Conservation (phyloP, 2,797 vertebrate genomes). For the Kryptopterus vitreolus region DNA sequence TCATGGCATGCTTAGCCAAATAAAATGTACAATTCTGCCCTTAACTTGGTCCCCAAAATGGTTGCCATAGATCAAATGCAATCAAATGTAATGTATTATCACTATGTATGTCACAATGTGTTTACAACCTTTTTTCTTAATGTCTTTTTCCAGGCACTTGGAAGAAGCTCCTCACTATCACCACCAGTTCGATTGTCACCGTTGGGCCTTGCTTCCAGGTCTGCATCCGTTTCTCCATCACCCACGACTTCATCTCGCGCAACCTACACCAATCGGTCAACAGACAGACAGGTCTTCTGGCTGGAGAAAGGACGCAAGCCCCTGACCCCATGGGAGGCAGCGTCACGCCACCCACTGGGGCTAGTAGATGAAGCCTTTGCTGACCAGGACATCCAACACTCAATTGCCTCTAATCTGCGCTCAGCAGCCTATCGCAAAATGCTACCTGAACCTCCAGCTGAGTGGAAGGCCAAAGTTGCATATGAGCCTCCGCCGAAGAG, state of each 20-base stretch:
- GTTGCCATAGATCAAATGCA: background rate
- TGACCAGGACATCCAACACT: conserved; percentile 81
- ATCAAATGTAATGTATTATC: background rate
- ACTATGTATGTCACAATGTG: background rate
- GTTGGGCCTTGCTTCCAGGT: conserved; percentile 63
- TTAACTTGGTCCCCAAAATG: background rate
- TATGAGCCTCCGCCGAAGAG: conserved; percentile 59
- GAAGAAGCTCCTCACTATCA: conserved; percentile 79
- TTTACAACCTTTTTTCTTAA: background rate
- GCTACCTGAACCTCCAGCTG: conserved; percentile 76
- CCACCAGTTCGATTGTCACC: conserved; percentile 76
- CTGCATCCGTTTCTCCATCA: conserved; percentile 66
- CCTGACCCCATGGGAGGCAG: conserved; percentile 90
- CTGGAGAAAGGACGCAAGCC: conserved; percentile 74
- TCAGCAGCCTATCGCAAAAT: conserved; percentile 86
- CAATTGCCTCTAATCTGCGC: conserved; percentile 79
- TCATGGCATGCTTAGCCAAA: background rate
- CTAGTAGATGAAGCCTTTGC: conserved; percentile 89
- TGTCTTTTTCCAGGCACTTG: conserved; percentile 65
- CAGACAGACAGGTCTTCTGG: conserved; percentile 61
- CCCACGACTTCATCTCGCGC: conserved; percentile 70
- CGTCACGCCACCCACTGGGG: conserved; percentile 84
- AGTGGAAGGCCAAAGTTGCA: conserved; percentile 80
- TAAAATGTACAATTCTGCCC: background rate
- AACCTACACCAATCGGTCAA: conserved; percentile 4